These are phyloP conservation scores for Caerostris extrusa DNA, from an alignment of 1,140 invertebrate genomes.

Conservation along the genomic window DNA sequence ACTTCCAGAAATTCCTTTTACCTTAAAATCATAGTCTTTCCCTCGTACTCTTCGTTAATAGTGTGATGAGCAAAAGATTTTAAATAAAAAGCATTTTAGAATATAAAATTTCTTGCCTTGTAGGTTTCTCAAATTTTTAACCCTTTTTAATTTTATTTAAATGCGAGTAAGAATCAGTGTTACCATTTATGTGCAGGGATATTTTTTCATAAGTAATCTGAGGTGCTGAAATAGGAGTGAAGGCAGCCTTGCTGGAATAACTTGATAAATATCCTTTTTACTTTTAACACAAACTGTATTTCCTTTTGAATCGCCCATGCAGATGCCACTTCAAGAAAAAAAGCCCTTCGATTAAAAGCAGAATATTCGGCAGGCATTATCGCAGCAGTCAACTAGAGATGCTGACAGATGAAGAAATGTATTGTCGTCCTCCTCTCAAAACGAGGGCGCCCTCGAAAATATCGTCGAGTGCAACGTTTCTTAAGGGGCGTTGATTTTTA, in stretches of 20 bases:
- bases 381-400: neutral
- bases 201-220: no score
- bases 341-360: neutral
- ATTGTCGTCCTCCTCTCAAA: neutral
- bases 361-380: constrained; percentile 1
- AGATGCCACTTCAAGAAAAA: neutral
- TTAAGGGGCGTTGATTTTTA: neutral
- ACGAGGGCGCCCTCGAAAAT: neutral
- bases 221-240: no score
- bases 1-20: no score
- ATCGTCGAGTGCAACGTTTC: neutral
- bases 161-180: no score
- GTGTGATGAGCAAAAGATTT: no score
- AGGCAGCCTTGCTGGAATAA: neutral
- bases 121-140: no score
- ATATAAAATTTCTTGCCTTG: no score
- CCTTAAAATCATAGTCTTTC: no score
- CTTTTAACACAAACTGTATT: neutral
- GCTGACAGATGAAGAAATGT: constrained; percentile 3
- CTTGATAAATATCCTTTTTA: neutral
- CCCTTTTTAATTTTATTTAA: no score
- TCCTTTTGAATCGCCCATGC: constrained; percentile 4
- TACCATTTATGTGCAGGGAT: no score
- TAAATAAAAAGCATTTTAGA: no score
- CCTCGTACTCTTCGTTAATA: no score